Evolutionary conservation across 2,888 invertebrate genomes (phyloP).

Genomic region (Euplexia lucipara): DNA sequence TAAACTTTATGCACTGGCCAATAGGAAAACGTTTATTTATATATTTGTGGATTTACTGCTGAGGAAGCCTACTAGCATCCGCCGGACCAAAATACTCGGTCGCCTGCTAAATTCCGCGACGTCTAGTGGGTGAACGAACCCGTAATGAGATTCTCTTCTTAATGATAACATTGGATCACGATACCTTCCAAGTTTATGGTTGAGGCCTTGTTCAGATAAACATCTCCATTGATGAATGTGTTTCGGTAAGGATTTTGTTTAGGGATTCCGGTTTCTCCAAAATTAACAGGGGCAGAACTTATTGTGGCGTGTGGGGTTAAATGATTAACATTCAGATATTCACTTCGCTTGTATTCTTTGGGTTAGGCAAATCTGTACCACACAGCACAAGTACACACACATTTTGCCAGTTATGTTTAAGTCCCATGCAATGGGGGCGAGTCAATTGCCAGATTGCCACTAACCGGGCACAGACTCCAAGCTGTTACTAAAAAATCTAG

Average conservation of each 20-base stretch:
- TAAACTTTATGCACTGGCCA: constrained; percentile 71
- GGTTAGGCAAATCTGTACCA: too few species aligned
- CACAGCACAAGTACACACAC: too few species aligned
- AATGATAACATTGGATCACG: constrained; percentile 72
- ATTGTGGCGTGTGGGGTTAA: not conserved
- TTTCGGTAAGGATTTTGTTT: constrained; percentile 24
- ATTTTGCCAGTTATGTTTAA: too few species aligned
- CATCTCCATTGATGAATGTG: constrained; percentile 43
- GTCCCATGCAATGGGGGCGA: too few species aligned
- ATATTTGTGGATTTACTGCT: constrained; percentile 84
- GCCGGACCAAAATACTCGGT: constrained; percentile 85
- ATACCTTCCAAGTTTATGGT: constrained; percentile 52
- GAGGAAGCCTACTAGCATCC: constrained; percentile 86
- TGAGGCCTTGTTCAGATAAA: constrained; percentile 43
- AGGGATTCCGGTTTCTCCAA: constrained; percentile 10
- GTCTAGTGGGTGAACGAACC: constrained; percentile 88
- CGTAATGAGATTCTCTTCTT: constrained; percentile 72
- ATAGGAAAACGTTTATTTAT: constrained; percentile 83
- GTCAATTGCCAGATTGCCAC: too few species aligned
- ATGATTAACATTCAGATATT: not conserved
- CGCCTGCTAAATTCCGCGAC: constrained; percentile 88
- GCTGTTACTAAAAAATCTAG: too few species aligned
- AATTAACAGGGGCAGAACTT: constrained; percentile 10
- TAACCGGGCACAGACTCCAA: too few species aligned
- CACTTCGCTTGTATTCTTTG: too few species aligned